phyloP scores from a whole-genome alignment of 1,140 invertebrate species.

The Brachionus koreanus region DNA sequence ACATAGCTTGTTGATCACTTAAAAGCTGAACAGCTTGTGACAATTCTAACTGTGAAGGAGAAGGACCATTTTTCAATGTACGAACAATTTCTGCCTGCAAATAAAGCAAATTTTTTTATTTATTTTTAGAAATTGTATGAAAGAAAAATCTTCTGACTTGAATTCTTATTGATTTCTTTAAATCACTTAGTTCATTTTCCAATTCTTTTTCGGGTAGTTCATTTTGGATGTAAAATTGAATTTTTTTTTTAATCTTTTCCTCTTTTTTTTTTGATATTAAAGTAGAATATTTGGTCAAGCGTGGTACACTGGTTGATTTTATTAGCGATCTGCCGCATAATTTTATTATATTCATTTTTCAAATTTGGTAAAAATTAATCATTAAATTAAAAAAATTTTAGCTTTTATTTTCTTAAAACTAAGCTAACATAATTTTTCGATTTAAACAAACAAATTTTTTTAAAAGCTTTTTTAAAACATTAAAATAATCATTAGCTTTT shows the following conservation, averaged over 20 bases:
- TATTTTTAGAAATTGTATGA: background rate
- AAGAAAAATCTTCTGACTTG: background rate
- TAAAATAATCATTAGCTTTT: no score
- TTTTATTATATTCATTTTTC: background rate
- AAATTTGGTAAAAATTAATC: background rate
- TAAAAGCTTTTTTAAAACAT: no score
- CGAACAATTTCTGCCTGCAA: background rate
- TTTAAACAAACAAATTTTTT: no score
- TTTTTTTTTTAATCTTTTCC: slow-evolving; percentile 17
- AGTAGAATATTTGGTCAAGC: background rate
- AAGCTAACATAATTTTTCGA: background rate
- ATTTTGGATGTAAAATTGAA: slow-evolving; percentile 9
- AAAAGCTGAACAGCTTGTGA: no score
- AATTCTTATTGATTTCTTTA: background rate
- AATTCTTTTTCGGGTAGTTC: background rate
- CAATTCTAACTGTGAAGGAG: background rate
- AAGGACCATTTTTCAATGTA: background rate
- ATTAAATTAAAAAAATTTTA: background rate
- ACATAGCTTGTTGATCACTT: background rate
- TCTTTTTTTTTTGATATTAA: background rate
- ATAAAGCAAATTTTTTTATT: background rate
- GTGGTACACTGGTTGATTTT: background rate
- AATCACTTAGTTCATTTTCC: background rate
- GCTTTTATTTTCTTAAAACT: background rate
- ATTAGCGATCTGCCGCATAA: background rate